Evolutionary conservation across 2,888 invertebrate species (phyloP).

Genomic region (Agrilus mali): DNA sequence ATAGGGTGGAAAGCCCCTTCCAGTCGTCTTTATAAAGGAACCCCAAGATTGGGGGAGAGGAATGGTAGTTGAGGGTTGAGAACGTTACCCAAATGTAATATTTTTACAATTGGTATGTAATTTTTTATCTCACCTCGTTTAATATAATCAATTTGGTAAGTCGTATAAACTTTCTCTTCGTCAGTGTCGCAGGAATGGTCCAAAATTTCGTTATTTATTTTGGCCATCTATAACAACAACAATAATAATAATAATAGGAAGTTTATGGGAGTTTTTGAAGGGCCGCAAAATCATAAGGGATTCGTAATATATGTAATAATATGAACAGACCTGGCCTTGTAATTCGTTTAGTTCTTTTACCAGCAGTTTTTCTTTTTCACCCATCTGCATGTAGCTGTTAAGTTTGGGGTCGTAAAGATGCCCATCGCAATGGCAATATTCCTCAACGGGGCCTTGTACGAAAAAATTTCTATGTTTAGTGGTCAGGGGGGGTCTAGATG

Average conservation of each 20-base stretch:
- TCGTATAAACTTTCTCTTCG: conserved; percentile 48
- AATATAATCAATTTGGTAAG: conserved; percentile 47
- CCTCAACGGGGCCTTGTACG: conserved; percentile 42
- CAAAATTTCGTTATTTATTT: conserved; percentile 46
- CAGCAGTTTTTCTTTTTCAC: conserved; percentile 46
- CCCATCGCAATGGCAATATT: conserved; percentile 51
- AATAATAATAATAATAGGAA: no score
- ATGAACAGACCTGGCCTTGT: conserved; percentile 11
- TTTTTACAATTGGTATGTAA: not conserved
- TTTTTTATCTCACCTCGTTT: conserved; percentile 38
- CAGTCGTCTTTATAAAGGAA: no score
- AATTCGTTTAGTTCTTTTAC: conserved; percentile 33
- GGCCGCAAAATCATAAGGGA: no score
- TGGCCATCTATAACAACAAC: conserved; percentile 46
- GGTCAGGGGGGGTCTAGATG: conserved; percentile 45
- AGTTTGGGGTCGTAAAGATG: conserved; percentile 47
- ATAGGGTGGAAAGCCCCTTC: no score
- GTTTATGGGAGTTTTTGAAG: no score
- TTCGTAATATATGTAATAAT: no score
- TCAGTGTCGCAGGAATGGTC: conserved; percentile 51
- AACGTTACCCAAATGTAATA: no score
- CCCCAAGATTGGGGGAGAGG: no score
- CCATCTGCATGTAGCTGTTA: conserved; percentile 46
- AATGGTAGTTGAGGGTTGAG: no score
- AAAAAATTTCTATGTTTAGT: conserved; percentile 35